A percentile compares a stretch with the other conserved stretches of the same genome.
Evolutionary conservation across 2,113 vertebrate species (phyloP).

Genomic region (Myrmecophaga tridactyla): DNA sequence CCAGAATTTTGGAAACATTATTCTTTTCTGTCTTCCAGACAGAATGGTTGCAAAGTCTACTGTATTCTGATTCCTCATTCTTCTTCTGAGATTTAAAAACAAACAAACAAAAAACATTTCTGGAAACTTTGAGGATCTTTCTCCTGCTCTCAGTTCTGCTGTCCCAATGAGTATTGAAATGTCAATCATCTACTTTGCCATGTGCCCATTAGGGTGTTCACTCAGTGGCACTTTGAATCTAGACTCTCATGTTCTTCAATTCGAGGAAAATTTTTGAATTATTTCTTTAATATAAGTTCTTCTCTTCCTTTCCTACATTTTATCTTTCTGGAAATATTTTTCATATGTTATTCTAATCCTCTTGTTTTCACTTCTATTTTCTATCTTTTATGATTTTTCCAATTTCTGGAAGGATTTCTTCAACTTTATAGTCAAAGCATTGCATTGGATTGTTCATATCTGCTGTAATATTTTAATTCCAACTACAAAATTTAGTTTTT

Average conservation of each 20-base stretch:
- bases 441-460: neutral
- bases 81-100: neutral
- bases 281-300: neutral
- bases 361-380: neutral
- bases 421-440: neutral
- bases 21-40: neutral
- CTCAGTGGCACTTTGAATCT: neutral
- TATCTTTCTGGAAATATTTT: neutral
- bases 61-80: neutral
- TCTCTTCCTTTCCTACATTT: neutral
- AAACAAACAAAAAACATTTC: neutral
- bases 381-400: neutral
- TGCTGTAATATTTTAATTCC: slow-evolving; percentile 10
- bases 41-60: neutral
- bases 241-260: neutral
- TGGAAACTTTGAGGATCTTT: neutral
- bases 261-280: neutral
- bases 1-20: neutral
- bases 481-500: neutral
- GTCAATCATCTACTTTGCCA: neutral
- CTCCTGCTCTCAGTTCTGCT: neutral
- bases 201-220: neutral
- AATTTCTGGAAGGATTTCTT: neutral
- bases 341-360: neutral
- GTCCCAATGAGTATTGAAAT: neutral